Conservation (phyloP, 2,113 vertebrate species). For the Ammodytes dubius region DNA sequence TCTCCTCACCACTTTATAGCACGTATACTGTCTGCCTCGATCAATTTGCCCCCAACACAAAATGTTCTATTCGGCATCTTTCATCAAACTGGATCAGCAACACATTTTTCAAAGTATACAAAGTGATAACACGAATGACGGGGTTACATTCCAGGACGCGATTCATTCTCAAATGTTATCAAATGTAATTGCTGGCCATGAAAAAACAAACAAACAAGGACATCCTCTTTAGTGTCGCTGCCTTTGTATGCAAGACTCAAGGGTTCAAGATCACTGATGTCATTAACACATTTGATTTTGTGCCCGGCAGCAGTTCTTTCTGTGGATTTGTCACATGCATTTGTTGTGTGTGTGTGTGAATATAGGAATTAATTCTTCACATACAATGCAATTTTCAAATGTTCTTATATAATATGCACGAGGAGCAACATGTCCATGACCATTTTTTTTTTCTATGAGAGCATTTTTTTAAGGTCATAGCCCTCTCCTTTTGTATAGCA, state of each 20-base stretch:
- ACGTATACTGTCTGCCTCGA: slow-evolving; percentile 19
- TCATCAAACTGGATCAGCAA: slow-evolving; percentile 46
- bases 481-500: slow-evolving; percentile 23
- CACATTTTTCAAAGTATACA: slow-evolving; percentile 49
- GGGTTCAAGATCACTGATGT: slow-evolving; percentile 46
- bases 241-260: slow-evolving; percentile 38
- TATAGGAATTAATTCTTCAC: neutral
- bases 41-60: slow-evolving; percentile 15
- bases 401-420: neutral
- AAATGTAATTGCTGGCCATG: slow-evolving; percentile 55
- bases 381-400: neutral
- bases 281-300: slow-evolving; percentile 36
- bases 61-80: slow-evolving; percentile 38
- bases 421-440: slow-evolving; percentile 20
- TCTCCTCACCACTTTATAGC: slow-evolving; percentile 55
- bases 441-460: slow-evolving; percentile 5
- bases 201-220: slow-evolving; percentile 41
- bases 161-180: slow-evolving; percentile 57
- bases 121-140: slow-evolving; percentile 49
- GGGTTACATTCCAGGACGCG: slow-evolving; percentile 47
- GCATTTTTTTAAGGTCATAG: slow-evolving; percentile 43
- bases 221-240: slow-evolving; percentile 48
- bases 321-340: neutral
- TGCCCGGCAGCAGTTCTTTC: neutral
- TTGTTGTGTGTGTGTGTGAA: neutral